Percentiles rank a stretch among this genome's conserved stretches.
Evolutionary conservation across 1,140 invertebrate species (phyloP).

Genomic region (Ceratosolen fusciceps): DNA sequence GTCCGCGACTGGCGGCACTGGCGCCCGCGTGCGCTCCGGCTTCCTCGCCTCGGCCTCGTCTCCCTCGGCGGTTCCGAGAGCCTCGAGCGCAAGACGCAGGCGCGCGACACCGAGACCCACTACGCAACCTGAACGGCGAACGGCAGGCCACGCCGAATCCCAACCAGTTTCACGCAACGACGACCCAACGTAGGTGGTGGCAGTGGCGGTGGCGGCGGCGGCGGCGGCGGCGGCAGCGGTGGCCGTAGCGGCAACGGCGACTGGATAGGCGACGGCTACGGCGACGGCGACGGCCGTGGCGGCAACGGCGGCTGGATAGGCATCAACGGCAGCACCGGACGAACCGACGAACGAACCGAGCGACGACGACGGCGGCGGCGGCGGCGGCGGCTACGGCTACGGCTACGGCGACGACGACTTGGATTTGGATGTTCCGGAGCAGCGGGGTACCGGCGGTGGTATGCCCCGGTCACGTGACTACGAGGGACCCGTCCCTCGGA

Average conservation of each 20-base stretch:
- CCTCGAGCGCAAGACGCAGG: neutral
- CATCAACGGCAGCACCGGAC: too few relatives aligned
- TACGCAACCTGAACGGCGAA: neutral
- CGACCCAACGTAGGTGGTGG: slow-evolving; percentile 3
- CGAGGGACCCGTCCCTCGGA: neutral
- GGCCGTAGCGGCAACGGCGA: neutral
- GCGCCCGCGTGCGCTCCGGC: slow-evolving; percentile 5
- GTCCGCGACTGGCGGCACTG: neutral
- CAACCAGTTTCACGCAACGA: slow-evolving; percentile 4
- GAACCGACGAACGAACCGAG: too few relatives aligned
- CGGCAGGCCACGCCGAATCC: neutral
- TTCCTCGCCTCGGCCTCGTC: neutral
- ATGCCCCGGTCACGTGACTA: neutral
- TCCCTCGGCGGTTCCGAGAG: neutral
- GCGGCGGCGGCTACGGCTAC: neutral
- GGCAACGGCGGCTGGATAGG: too few relatives aligned
- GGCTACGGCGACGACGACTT: too few relatives aligned
- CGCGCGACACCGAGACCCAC: neutral
- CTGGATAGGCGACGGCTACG: neutral
- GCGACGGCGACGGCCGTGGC: neutral
- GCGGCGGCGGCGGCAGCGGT: neutral
- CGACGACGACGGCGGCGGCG: neutral
- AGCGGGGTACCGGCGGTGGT: neutral
- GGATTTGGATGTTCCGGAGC: too few relatives aligned
- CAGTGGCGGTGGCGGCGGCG: too few relatives aligned